A percentile compares a stretch with the other conserved stretches of the same genome.
These are phyloP conservation scores for Melinaea menophilus DNA, from an alignment of 2,888 invertebrate genomes.

Conservation along the genomic window DNA sequence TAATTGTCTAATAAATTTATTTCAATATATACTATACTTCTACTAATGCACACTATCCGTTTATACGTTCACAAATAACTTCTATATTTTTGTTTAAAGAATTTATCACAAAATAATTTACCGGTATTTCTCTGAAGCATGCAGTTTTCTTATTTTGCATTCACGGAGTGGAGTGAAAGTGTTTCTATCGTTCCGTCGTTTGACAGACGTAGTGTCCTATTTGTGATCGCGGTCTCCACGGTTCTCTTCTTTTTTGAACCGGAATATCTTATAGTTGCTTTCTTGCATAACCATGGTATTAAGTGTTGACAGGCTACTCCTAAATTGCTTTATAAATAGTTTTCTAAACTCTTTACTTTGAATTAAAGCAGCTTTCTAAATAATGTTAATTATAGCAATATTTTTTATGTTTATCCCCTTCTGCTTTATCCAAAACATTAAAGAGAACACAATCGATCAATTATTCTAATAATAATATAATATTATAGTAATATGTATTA, in stretches of 20 bases:
- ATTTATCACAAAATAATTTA: neutral
- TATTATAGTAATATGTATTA: neutral
- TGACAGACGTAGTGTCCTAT: constrained; percentile 53
- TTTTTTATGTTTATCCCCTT: neutral
- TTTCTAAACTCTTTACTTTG: neutral
- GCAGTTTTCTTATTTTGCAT: constrained; percentile 61
- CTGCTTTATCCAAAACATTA: neutral
- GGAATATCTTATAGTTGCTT: constrained; percentile 29
- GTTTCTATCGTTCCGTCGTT: constrained; percentile 65
- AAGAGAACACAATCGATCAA: neutral
- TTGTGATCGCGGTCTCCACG: constrained; percentile 47
- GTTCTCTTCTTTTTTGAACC: constrained; percentile 42
- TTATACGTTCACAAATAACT: too few species aligned
- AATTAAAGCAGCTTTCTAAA: too few species aligned
- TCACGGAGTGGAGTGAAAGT: constrained; percentile 60
- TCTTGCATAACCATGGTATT: constrained; percentile 19
- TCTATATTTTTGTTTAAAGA: neutral
- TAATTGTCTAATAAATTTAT: too few species aligned
- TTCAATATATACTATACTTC: too few species aligned
- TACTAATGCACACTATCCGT: too few species aligned
- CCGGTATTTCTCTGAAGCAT: constrained; percentile 29
- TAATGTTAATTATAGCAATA: too few species aligned
- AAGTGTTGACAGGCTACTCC: too few species aligned
- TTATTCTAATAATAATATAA: constrained; percentile 7
- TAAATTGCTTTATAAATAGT: neutral